Evolutionary conservation across 2,113 vertebrate species (phyloP).

Genomic region (Synodontis membranacea): DNA sequence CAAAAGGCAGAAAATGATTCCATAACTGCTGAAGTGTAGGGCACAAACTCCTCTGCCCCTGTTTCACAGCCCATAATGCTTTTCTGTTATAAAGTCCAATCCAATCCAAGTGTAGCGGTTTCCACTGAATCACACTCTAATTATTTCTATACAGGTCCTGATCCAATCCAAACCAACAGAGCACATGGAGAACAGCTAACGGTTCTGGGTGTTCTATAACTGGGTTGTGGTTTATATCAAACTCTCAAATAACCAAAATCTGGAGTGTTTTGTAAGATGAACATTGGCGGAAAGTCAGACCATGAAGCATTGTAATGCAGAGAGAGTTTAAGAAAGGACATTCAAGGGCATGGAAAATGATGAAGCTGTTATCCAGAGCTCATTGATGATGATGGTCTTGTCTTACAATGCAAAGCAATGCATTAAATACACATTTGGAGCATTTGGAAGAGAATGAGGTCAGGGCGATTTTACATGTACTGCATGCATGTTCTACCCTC

Average conservation of each 20-base stretch:
- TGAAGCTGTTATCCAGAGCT: neutral
- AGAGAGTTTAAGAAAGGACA: neutral
- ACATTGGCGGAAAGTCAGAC: neutral
- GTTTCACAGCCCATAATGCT: slow-evolving; percentile 3
- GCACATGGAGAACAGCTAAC: neutral
- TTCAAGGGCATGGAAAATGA: too few species aligned
- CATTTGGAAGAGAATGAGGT: neutral
- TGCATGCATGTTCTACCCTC: neutral
- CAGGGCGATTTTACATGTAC: neutral
- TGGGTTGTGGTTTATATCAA: slow-evolving; percentile 13
- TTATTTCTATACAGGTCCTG: neutral
- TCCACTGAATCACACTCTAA: neutral
- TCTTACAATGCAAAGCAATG: neutral
- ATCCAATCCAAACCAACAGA: neutral
- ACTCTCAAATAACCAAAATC: neutral
- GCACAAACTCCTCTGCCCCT: neutral
- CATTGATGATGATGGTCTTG: neutral
- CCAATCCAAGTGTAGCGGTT: neutral
- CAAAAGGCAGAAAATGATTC: neutral
- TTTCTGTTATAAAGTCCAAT: neutral
- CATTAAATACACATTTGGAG: neutral
- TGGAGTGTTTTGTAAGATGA: neutral
- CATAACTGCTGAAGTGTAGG: neutral
- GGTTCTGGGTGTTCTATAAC: neutral
- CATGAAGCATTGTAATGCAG: neutral